Percentiles rank a stretch among this genome's conserved stretches.
phyloP scores from a whole-genome alignment of 1,140 invertebrate species.

The Drosophila mojavensis region DNA sequence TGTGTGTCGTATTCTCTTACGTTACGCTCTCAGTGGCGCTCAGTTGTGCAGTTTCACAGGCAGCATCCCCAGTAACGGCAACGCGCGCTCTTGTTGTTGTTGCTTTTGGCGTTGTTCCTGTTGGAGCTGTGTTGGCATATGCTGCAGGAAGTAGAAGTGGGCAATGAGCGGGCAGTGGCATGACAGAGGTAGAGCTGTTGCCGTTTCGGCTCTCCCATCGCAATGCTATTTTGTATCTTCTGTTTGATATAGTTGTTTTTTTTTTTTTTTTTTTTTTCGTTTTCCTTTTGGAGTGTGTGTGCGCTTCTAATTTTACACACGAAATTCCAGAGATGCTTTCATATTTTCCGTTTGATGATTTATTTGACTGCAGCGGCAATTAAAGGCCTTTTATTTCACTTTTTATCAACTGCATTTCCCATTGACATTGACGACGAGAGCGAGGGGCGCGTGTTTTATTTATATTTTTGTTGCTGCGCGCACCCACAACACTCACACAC shows the following conservation, averaged over 20 bases:
- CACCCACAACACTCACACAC: constrained; percentile 42
- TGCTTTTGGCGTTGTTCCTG: constrained; percentile 16
- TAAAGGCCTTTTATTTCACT: constrained; percentile 78
- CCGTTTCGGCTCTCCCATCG: constrained; percentile 38
- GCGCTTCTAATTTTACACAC: constrained; percentile 75
- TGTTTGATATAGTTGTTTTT: constrained; percentile 2
- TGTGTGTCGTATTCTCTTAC: constrained; percentile 3
- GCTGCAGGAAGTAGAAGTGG: constrained; percentile 57
- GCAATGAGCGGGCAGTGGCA: constrained; percentile 41
- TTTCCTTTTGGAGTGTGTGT: constrained; percentile 28
- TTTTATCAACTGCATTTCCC: constrained; percentile 76
- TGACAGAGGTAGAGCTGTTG: constrained; percentile 37
- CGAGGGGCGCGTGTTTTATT: constrained; percentile 61
- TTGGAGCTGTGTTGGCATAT: constrained; percentile 57
- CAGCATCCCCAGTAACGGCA: constrained; percentile 69
- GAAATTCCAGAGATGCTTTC: constrained; percentile 77
- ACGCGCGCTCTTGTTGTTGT: constrained; percentile 48
- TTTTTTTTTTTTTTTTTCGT: background rate
- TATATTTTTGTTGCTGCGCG: constrained; percentile 74
- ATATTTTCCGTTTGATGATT: constrained; percentile 81
- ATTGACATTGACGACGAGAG: constrained; percentile 66
- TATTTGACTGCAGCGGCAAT: constrained; percentile 78
- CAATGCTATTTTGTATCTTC: constrained; percentile 70
- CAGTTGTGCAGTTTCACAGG: constrained; percentile 13
- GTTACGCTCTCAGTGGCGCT: constrained; percentile 21